Conservation (phyloP, 37 sponge, comb jelly and placozoan genomes). For the Tethya wilhelma region DNA sequence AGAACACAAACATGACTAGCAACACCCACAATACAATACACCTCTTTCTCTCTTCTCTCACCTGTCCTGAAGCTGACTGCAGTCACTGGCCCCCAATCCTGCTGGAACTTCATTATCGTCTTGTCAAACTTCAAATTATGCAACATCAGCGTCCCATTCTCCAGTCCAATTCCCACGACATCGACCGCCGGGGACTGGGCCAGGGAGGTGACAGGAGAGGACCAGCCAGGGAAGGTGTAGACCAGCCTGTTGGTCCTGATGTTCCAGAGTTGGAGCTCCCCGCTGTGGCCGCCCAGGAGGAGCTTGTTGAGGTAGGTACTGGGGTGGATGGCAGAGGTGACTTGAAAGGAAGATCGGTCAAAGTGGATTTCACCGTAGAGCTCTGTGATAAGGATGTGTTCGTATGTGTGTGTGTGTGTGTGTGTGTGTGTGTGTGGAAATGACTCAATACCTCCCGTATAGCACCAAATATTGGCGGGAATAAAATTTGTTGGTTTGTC, state of each 20-base stretch:
- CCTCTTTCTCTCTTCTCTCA: neutral
- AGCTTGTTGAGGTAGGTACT: constrained; percentile 97
- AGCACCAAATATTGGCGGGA: too few species aligned
- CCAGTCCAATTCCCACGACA: constrained; percentile 85
- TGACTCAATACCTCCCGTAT: neutral
- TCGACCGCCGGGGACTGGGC: constrained; percentile 91
- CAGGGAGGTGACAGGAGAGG: constrained; percentile 57
- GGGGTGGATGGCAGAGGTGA: constrained; percentile 83
- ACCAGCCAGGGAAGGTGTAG: constrained; percentile 89
- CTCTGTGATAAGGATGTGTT: constrained; percentile 49
- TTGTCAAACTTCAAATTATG: constrained; percentile 91
- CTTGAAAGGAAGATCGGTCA: constrained; percentile 51
- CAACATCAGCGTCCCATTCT: constrained; percentile 76
- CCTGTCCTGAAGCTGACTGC: constrained; percentile 88
- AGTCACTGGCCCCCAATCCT: constrained; percentile 96
- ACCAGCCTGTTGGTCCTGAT: constrained; percentile 74
- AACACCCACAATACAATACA: neutral
- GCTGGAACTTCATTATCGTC: constrained; percentile 90
- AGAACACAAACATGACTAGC: too few species aligned
- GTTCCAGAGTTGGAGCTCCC: constrained; percentile 95
- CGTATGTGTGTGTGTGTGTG: neutral
- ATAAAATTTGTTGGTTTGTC: too few species aligned
- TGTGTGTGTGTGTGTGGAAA: neutral
- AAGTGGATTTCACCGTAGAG: constrained; percentile 87
- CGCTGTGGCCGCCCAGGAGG: constrained; percentile 84